phyloP scores from a whole-genome alignment of 2,888 invertebrate species.

The Prosapia bicincta region DNA sequence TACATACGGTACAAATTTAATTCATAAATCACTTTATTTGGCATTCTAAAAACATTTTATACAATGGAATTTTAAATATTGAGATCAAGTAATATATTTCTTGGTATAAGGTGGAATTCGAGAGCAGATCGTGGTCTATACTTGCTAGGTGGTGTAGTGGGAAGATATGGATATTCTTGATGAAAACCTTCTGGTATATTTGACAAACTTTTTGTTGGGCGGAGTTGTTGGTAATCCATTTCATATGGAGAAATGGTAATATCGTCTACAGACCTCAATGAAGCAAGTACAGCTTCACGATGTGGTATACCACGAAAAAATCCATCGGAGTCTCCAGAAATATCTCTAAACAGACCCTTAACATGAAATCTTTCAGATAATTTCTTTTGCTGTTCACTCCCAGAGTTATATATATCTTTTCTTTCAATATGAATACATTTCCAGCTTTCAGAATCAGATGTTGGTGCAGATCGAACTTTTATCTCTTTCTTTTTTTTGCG shows the following conservation, averaged over 20 bases:
- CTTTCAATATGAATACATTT: conserved; percentile 9
- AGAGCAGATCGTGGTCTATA: conserved; percentile 24
- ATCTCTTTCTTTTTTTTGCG: conserved; percentile 18
- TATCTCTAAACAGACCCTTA: conserved; percentile 25
- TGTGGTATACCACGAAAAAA: conserved; percentile 27
- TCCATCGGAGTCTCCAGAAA: conserved; percentile 20
- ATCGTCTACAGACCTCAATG: conserved; percentile 25
- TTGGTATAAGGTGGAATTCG: conserved; percentile 17
- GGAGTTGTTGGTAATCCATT: conserved; percentile 7
- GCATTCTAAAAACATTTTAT: neutral
- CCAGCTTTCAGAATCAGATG: conserved; percentile 23
- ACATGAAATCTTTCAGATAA: conserved; percentile 26
- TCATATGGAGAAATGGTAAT: conserved; percentile 10
- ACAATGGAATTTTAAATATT: neutral
- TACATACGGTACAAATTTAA: too few relatives aligned
- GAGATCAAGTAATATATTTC: conserved; percentile 18
- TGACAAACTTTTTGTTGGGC: conserved; percentile 14
- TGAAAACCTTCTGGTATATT: conserved; percentile 25
- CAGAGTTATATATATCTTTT: conserved; percentile 2
- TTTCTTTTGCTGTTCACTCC: conserved; percentile 22
- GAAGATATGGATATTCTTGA: conserved; percentile 30
- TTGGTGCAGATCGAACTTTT: conserved; percentile 25
- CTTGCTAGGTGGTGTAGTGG: conserved; percentile 24
- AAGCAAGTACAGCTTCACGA: conserved; percentile 27
- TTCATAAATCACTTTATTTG: too few relatives aligned